Evolutionary conservation across 2,113 vertebrate genomes (phyloP).

Genomic region (Petaurus breviceps): DNA sequence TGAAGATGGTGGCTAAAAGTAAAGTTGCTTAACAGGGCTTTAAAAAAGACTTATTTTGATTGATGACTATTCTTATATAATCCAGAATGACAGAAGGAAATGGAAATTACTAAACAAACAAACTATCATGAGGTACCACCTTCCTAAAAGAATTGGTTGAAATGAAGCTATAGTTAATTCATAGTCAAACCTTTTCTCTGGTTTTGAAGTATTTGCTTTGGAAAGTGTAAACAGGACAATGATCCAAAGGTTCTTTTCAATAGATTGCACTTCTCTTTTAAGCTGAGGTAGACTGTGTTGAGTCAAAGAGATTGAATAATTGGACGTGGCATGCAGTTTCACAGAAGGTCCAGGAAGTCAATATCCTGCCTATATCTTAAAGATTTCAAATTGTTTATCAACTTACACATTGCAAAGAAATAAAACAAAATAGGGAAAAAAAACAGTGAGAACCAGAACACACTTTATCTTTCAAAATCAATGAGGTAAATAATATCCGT

Average conservation of each 20-base stretch:
- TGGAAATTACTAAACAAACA: background rate
- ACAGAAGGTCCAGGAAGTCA: slow-evolving; percentile 63
- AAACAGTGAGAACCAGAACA: background rate
- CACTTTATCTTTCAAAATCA: background rate
- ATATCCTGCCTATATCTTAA: slow-evolving; percentile 27
- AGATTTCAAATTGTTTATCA: slow-evolving; percentile 45
- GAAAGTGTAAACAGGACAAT: slow-evolving; percentile 58
- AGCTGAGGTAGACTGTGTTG: background rate
- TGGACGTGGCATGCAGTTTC: slow-evolving; percentile 53
- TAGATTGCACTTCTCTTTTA: slow-evolving; percentile 65
- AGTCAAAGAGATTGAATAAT: slow-evolving; percentile 67
- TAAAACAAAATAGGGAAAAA: background rate
- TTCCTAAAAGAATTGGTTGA: slow-evolving; percentile 68
- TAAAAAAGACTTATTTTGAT: slow-evolving; percentile 9
- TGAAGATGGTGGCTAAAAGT: slow-evolving; percentile 32
- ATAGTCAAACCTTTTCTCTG: slow-evolving; percentile 68
- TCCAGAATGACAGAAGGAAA: background rate
- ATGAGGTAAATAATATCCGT: background rate
- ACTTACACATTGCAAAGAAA: background rate
- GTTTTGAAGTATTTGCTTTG: slow-evolving; percentile 58
- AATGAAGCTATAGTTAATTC: slow-evolving; percentile 70
- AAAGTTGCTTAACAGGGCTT: background rate
- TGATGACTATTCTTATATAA: slow-evolving; percentile 44
- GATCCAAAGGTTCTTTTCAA: slow-evolving; percentile 59
- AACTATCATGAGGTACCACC: slow-evolving; percentile 60